A percentile compares a stretch with the other conserved stretches of the same genome.
phyloP scores from a whole-genome alignment of 2,797 vertebrate genomes.

The Scarus forsteni region DNA sequence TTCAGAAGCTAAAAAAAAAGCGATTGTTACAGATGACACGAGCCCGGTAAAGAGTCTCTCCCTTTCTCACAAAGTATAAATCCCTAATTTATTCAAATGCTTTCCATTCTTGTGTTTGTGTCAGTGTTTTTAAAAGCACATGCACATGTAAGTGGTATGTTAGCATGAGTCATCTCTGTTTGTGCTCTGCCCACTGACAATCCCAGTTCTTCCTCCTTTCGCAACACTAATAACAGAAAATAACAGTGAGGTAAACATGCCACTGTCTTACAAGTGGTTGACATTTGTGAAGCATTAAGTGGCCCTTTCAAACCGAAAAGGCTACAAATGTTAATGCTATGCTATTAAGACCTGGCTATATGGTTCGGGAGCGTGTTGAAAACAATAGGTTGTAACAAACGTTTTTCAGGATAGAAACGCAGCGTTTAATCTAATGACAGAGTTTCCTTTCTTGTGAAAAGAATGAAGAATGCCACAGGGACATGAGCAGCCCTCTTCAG shows the following conservation, averaged over 20 bases:
- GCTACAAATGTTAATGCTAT: not conserved
- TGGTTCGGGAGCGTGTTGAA: conserved; percentile 10
- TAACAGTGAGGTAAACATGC: conserved; percentile 15
- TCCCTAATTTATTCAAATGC: conserved; percentile 1
- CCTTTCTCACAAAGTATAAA: conserved; percentile 11
- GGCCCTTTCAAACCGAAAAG: conserved; percentile 1
- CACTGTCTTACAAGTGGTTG: not conserved
- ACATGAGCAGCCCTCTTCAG: not conserved
- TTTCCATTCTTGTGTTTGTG: conserved; percentile 2
- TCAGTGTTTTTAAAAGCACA: conserved; percentile 10
- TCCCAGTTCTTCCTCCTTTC: conserved; percentile 1
- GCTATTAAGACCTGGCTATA: conserved; percentile 10
- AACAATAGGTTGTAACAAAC: not conserved
- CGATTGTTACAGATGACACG: conserved; percentile 10
- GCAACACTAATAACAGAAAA: conserved; percentile 20
- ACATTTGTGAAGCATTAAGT: conserved; percentile 2
- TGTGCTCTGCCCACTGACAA: conserved; percentile 11
- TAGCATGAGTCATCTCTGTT: conserved; percentile 13
- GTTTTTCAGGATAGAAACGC: not conserved
- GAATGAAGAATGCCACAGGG: not conserved
- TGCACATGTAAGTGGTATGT: not conserved
- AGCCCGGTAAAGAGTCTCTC: not conserved
- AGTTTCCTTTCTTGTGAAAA: not conserved
- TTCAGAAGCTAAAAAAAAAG: not conserved
- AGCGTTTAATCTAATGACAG: not conserved